Base-by-base conservation (phyloP, 2,888 invertebrate genomes). In the Caenorhabditis drosophilae region DNA sequence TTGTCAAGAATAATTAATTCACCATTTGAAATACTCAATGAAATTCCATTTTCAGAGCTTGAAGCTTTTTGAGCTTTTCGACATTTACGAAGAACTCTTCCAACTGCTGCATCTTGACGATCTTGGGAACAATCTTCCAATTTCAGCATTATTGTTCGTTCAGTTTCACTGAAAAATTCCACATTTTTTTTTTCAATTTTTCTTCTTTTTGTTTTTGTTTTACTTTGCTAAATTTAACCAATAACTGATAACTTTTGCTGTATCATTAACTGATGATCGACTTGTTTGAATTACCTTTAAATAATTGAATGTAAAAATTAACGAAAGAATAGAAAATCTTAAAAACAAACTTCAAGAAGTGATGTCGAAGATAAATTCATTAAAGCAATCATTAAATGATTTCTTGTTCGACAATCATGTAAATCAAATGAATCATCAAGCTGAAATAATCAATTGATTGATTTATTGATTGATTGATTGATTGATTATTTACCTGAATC, bases 41-140 rank as follows among this genome's bases (percentile, higher is more conserved):
- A 38, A 12, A 61, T 34, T 11, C 56, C 60, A 35, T 48, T 48
- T 16, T 47, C 45, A 7, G 45, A 34, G 45, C 61, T 61, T 15
- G 47, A 56, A 9, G 40, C 22, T 31, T 67, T 67, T 15, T 52
- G 46, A 41, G 57, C 45, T 18, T 56, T 56, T 41, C 48, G 31
- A 35, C 56, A 53, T 40, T 67, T 67, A 9, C 67, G 42, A 41
- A 67, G 50, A 12, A 67, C 45, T 36, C 67, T 51, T 36, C 67
- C 67, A n/a, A 67, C 61, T 6, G 67, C 67, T 2, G 67, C 60
- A 45, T 67, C 66, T 47, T 64, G 64, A 11, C 61, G 47, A 44
- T 67, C 67, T 40, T 67, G 67, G 3, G 52, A 48, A 34, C 67
- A 67, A 27, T 61, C 57, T 27, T 67, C 67, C n/a, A 67, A 25